A percentile compares a stretch with the other conserved stretches of the same genome.
phyloP scores from a whole-genome alignment of 2,113 vertebrate species.

The Sorex araneus region DNA sequence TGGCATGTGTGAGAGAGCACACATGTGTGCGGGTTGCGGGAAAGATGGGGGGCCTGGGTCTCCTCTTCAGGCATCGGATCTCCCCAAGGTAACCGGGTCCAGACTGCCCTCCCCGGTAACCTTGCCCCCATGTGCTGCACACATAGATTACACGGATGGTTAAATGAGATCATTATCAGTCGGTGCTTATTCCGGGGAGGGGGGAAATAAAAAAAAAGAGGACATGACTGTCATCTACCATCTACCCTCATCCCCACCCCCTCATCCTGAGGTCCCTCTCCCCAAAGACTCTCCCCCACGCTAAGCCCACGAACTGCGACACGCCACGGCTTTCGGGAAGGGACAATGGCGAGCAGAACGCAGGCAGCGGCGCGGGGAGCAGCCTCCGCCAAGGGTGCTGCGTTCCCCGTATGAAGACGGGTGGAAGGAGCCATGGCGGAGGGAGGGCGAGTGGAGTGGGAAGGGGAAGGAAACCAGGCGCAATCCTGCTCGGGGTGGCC shows the following conservation, averaged over 20 bases:
- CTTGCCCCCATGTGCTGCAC: constrained; percentile 87
- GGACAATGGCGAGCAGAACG: constrained; percentile 75
- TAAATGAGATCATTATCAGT: constrained; percentile 91
- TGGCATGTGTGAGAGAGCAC: constrained; percentile 61
- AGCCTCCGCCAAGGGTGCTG: constrained; percentile 80
- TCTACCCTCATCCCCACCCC: constrained; percentile 70
- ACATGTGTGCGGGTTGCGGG: constrained; percentile 42
- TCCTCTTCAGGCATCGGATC: constrained; percentile 76
- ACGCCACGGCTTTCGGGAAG: constrained; percentile 84
- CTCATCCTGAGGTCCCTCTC: constrained; percentile 63
- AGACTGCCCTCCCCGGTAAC: constrained; percentile 85
- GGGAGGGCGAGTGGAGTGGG: constrained; percentile 42
- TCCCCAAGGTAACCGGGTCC: constrained; percentile 85
- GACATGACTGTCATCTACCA: constrained; percentile 87
- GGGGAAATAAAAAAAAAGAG: constrained; percentile 86
- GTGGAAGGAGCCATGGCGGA: constrained; percentile 72
- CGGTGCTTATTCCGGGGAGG: constrained; percentile 88
- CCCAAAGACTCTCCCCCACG: constrained; percentile 80
- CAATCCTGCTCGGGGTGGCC: constrained; percentile 76
- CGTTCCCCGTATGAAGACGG: constrained; percentile 72
- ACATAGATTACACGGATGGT: constrained; percentile 92
- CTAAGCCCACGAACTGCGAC: constrained; percentile 86
- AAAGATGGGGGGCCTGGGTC: constrained; percentile 68
- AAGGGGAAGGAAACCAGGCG: not conserved
- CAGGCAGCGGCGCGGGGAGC: constrained; percentile 61